Conservation (phyloP, 2,888 invertebrate species). For the Gnatocerus cornutus region DNA sequence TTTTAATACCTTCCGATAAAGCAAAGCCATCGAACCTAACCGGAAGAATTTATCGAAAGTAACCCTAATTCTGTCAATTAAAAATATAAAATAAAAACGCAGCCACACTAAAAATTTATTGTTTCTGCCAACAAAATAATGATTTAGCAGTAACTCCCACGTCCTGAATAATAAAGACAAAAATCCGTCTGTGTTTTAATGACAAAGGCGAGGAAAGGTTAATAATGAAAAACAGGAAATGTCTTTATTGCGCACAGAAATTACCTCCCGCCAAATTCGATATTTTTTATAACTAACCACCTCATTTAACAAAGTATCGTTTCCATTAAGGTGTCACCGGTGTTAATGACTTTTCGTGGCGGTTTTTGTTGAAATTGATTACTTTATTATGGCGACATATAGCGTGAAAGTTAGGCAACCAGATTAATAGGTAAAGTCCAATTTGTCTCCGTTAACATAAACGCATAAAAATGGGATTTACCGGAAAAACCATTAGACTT, state of each 20-base stretch:
- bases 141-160: background rate
- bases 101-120: background rate
- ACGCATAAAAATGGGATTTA: slow-evolving; percentile 27
- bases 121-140: background rate
- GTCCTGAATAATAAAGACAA: background rate
- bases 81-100: slow-evolving; percentile 2
- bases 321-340: slow-evolving; percentile 12
- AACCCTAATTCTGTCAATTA: slow-evolving; percentile 1
- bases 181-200: slow-evolving; percentile 1
- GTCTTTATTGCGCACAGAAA: background rate
- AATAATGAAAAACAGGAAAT: slow-evolving; percentile 2
- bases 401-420: slow-evolving; percentile 9
- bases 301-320: slow-evolving; percentile 15
- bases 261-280: slow-evolving; percentile 10
- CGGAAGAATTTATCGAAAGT: background rate
- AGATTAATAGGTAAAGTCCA: slow-evolving; percentile 24
- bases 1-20: background rate
- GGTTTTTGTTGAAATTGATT: slow-evolving; percentile 29
- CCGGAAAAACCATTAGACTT: slow-evolving; percentile 22
- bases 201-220: background rate
- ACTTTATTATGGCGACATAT: slow-evolving; percentile 21
- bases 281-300: slow-evolving; percentile 6
- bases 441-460: slow-evolving; percentile 37
- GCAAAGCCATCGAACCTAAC: background rate
- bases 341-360: background rate